Percentiles rank a stretch among this genome's conserved stretches.
Evolutionary conservation across 2,888 invertebrate species (phyloP).

Genomic region (Arrhopalites spinosus): DNA sequence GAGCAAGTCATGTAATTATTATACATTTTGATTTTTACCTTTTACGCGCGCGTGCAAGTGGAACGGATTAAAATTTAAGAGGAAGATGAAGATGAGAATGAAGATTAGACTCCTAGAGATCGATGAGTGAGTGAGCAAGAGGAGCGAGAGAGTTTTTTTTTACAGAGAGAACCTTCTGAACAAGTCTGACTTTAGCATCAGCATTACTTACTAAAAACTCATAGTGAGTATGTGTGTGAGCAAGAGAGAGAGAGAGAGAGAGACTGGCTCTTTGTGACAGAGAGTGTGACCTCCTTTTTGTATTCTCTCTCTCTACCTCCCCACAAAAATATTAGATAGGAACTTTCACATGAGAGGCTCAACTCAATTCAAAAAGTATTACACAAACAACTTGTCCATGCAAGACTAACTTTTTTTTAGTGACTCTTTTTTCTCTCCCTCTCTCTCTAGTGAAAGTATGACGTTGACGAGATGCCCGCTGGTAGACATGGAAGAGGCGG

Average conservation of each 20-base stretch:
- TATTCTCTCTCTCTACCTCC: too few relatives aligned
- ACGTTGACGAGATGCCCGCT: slow-evolving; percentile 2
- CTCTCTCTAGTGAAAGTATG: slow-evolving; percentile 2
- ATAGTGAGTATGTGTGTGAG: background rate
- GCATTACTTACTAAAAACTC: background rate
- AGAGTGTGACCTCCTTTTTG: too few relatives aligned
- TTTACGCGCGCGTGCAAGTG: too few relatives aligned
- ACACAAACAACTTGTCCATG: background rate
- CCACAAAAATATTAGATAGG: too few relatives aligned
- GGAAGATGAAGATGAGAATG: too few relatives aligned
- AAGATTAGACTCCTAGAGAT: too few relatives aligned
- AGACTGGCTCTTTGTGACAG: background rate
- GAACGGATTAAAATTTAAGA: too few relatives aligned
- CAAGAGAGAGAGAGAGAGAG: background rate
- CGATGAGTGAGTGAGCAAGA: background rate
- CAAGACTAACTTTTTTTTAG: background rate
- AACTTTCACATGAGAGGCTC: too few relatives aligned
- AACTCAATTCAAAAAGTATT: too few relatives aligned
- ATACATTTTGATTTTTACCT: background rate
- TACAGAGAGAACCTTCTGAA: background rate
- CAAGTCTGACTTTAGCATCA: background rate
- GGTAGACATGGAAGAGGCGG: slow-evolving; percentile 1
- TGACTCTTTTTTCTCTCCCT: background rate
- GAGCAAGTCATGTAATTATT: background rate
- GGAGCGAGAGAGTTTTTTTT: background rate